Conservation (phyloP, 1,140 invertebrate genomes). For the Trichonephila clavipes region DNA sequence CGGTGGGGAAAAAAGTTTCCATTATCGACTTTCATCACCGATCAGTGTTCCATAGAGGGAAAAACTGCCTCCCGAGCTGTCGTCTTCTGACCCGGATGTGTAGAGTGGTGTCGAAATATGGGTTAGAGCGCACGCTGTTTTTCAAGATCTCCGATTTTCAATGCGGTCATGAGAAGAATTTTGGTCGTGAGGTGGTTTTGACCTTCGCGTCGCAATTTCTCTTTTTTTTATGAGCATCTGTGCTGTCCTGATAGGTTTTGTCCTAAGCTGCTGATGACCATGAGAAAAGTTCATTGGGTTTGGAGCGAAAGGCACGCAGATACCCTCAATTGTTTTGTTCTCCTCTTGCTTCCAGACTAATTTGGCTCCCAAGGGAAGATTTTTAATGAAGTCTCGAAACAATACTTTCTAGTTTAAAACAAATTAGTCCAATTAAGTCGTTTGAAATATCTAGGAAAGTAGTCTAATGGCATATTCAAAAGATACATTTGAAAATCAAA, state of each 20-base stretch:
- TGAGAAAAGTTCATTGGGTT: neutral
- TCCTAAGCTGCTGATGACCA: neutral
- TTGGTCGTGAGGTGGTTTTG: neutral
- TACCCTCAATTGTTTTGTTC: too few relatives aligned
- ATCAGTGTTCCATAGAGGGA: neutral
- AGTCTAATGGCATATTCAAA: too few relatives aligned
- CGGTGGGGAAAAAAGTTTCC: neutral
- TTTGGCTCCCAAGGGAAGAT: too few relatives aligned
- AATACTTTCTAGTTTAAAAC: too few relatives aligned
- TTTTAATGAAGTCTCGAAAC: too few relatives aligned
- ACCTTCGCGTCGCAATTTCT: neutral
- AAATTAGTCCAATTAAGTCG: too few relatives aligned
- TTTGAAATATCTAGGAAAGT: too few relatives aligned
- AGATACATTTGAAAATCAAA: too few relatives aligned
- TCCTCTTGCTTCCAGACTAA: too few relatives aligned
- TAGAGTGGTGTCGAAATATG: neutral
- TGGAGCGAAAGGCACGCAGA: neutral
- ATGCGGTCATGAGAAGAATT: conserved; percentile 24
- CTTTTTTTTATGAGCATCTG: neutral
- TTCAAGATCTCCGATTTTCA: conserved; percentile 30
- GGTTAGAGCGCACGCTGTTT: conserved; percentile 19
- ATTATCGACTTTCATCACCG: conserved; percentile 17
- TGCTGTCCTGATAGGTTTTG: neutral
- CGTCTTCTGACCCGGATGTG: conserved; percentile 24
- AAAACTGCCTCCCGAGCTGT: neutral